Evolutionary conservation across 53 echinoderm and acorn worm genomes (phyloP), one percentile per base, ranked within the genome.

Genomic region (Holothuria leucospilota): DNA sequence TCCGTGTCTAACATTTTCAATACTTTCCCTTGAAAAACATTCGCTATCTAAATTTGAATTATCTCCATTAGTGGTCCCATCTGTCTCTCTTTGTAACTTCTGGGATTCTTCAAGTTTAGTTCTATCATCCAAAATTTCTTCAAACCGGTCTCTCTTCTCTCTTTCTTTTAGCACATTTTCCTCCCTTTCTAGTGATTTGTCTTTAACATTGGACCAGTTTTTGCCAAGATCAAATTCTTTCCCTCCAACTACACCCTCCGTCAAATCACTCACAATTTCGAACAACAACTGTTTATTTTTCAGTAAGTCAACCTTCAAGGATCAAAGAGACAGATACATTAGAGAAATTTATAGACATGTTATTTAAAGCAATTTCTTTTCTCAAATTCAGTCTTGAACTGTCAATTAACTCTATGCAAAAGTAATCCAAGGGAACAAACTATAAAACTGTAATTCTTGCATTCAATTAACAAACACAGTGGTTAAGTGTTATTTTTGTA

Each of bases 241-340:
- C 21, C 88, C 90, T 6, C 78, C 95, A 2, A 99, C 87, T 8
- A 85, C 39, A n/a, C 99, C 95, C 40, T 94, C 91, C 15, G 99
- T 99, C 46, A 99, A 78, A 71, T 85, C 65, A 14, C 92, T 93
- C 0, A 95, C 95, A 66, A 97, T 86, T 59, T 85, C 89, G 66
- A 95, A 78, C 34, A 97, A 46, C 18, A 67, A 71, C 69, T 93
- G 90, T 74, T 95, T 93, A 77, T 59, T 78, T 68, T 78, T 82
- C 71, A 97, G 6, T 14, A 90, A 69, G 68, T 97, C 98, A 56
- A 93, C 87, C 97, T 96, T 72, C 8, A 24, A 59, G n/a, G 39
- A 20, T 18, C 14, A 38, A 74, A 74, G 56, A 56, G 18, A 56
- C 8, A 56, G 8, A 56, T 0, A 5, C 18, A 18, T 16, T 56